Conservation (phyloP, 2,888 invertebrate genomes). For the Monochamus alternatus region DNA sequence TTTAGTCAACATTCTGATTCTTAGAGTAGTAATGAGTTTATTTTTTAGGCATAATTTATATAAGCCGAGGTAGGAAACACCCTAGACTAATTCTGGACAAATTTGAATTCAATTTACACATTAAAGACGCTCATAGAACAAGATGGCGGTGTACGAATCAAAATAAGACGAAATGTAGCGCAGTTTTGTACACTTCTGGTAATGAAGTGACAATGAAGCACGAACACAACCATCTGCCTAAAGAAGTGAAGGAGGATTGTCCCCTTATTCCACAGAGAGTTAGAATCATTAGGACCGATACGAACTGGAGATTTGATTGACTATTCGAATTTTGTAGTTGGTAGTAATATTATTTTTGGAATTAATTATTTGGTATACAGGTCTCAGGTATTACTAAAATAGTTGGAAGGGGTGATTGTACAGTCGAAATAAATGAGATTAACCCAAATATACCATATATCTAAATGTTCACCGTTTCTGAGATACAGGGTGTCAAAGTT, state of each 20-base stretch:
- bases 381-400: no score
- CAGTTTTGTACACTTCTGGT: slow-evolving; percentile 52
- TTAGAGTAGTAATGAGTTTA: neutral
- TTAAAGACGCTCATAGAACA: slow-evolving; percentile 45
- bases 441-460: no score
- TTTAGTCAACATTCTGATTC: neutral
- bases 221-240: slow-evolving; percentile 56
- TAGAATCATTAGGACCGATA: slow-evolving; percentile 38
- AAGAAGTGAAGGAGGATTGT: slow-evolving; percentile 21
- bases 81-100: slow-evolving; percentile 56
- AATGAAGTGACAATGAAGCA: slow-evolving; percentile 51
- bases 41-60: slow-evolving; percentile 35
- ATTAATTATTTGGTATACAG: no score
- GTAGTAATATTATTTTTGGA: no score
- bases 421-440: no score
- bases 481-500: no score
- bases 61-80: slow-evolving; percentile 53
- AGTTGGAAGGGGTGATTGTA: no score
- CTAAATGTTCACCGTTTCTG: no score
- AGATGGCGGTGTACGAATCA: slow-evolving; percentile 56
- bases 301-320: neutral
- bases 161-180: slow-evolving; percentile 51
- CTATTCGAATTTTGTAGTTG: no score
- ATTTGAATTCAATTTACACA: slow-evolving; percentile 54
- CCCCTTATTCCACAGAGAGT: slow-evolving; percentile 46